Evolutionary conservation across 2,113 vertebrate genomes (phyloP).

Genomic region (Xerus inauris): DNA sequence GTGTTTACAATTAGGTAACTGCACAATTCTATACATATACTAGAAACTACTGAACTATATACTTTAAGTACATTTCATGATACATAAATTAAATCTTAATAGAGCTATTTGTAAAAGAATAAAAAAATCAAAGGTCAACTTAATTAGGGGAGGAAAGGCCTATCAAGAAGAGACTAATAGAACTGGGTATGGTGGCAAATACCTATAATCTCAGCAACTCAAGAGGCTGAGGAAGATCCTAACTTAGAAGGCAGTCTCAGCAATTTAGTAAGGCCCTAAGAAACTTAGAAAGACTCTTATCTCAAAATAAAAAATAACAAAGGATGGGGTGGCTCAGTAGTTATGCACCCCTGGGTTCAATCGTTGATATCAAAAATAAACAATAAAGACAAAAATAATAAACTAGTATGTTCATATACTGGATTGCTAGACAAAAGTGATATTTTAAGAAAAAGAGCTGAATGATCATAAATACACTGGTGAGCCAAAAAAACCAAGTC

Average conservation of each 20-base stretch:
- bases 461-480: not conserved
- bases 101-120: not conserved
- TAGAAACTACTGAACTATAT: not conserved
- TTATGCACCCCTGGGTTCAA: too few species aligned
- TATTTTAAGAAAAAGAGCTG: not conserved
- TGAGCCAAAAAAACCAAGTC: not conserved
- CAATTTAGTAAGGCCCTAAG: not conserved
- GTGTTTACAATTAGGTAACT: constrained; percentile 29
- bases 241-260: not conserved
- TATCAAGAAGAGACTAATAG: not conserved
- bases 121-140: not conserved
- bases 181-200: too few species aligned
- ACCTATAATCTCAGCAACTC: not conserved
- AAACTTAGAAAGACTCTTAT: not conserved
- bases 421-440: not conserved
- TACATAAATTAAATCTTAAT: constrained; percentile 6
- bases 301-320: not conserved
- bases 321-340: too few species aligned
- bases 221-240: not conserved
- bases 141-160: not conserved
- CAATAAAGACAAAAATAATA: not conserved
- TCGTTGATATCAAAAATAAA: not conserved
- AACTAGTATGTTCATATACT: not conserved
- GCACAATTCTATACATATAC: not conserved
- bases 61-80: constrained; percentile 19